These are phyloP conservation scores for Cheilosia scutellata DNA, from an alignment of 2,888 invertebrate genomes.

Conservation along the genomic window DNA sequence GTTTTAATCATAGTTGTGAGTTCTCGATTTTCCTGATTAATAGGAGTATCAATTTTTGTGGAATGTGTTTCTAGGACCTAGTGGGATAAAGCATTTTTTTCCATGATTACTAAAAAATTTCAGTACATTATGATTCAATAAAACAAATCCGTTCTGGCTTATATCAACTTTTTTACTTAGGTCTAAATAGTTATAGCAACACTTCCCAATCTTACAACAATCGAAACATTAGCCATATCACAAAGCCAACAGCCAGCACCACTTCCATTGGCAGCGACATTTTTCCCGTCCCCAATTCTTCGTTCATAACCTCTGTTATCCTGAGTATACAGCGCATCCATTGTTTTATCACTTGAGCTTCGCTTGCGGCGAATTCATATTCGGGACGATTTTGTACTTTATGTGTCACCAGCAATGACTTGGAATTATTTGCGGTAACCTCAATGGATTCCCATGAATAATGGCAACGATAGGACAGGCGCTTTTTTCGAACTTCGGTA, in stretches of 20 bases:
- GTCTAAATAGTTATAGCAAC: conserved; percentile 12
- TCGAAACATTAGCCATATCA: conserved; percentile 82
- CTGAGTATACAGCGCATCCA: conserved; percentile 81
- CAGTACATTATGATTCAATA: not conserved
- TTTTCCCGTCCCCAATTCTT: conserved; percentile 79
- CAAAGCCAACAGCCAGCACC: conserved; percentile 79
- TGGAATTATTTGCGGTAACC: conserved; percentile 79
- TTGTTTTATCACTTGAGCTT: conserved; percentile 80
- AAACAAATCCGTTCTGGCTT: not conserved
- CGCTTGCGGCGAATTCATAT: conserved; percentile 80
- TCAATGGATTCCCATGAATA: conserved; percentile 82
- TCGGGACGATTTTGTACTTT: conserved; percentile 79
- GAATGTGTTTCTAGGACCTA: no score
- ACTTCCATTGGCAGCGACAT: conserved; percentile 82
- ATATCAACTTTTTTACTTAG: conserved; percentile 17
- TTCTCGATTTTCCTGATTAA: no score
- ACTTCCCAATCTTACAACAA: conserved; percentile 78
- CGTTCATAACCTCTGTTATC: conserved; percentile 79
- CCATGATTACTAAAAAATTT: not conserved
- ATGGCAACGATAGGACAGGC: conserved; percentile 81
- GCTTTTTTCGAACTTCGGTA: conserved; percentile 82
- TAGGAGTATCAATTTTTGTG: no score
- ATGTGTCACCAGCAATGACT: conserved; percentile 78
- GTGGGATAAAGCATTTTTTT: no score
- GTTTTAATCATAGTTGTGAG: no score